Conservation (phyloP, 2,888 invertebrate species). For the Nipponacmea schrenckii region DNA sequence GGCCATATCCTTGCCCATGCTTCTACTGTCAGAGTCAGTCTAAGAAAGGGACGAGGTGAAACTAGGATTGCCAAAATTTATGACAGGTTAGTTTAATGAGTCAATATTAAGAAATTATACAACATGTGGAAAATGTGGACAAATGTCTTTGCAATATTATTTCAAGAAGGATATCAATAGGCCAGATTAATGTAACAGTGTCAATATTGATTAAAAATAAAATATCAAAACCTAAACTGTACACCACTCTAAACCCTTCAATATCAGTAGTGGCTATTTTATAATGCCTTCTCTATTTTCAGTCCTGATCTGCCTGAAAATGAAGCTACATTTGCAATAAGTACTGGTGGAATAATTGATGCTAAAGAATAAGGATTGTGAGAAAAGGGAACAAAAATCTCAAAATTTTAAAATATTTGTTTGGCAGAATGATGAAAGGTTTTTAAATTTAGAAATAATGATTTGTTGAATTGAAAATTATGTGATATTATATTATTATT, state of each 20-base stretch:
- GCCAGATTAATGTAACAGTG: too few species aligned
- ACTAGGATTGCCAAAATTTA: slow-evolving; percentile 82
- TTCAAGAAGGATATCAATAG: too few species aligned
- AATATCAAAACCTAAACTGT: too few species aligned
- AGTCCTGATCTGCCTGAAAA: slow-evolving; percentile 83
- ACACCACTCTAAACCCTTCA: not conserved
- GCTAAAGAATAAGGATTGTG: slow-evolving; percentile 73
- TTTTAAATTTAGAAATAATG: too few species aligned
- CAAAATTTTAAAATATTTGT: not conserved
- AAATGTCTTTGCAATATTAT: too few species aligned
- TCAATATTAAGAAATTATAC: not conserved
- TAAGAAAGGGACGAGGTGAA: slow-evolving; percentile 80
- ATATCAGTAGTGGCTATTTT: not conserved
- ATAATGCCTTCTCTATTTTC: slow-evolving; percentile 35
- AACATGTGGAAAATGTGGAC: too few species aligned
- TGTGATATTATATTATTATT: too few species aligned
- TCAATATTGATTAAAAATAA: too few species aligned
- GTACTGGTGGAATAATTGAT: slow-evolving; percentile 77
- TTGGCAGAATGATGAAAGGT: too few species aligned
- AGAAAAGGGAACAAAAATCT: not conserved
- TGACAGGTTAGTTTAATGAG: slow-evolving; percentile 71
- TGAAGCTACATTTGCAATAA: slow-evolving; percentile 82
- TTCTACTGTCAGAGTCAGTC: slow-evolving; percentile 79
- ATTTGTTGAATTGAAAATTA: too few species aligned
- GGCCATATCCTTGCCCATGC: slow-evolving; percentile 85